Percentiles rank a stretch among this genome's conserved stretches.
Conservation (phyloP, 1,140 invertebrate genomes). For the Telenomus remus region DNA sequence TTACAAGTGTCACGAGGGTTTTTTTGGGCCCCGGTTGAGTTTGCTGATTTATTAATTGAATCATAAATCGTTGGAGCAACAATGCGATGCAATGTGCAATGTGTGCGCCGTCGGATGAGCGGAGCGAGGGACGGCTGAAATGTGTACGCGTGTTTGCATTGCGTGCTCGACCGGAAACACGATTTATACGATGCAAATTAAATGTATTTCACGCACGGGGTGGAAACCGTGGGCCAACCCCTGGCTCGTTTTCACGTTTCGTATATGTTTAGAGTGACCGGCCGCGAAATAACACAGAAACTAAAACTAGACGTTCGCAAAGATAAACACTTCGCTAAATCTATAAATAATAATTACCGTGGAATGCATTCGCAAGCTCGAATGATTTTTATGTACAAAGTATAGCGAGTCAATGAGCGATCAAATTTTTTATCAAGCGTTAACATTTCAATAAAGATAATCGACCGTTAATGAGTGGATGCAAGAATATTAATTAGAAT, state of each 20-base stretch:
- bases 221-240: constrained; percentile 43
- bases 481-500: constrained; percentile 50
- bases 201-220: constrained; percentile 63
- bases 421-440: constrained; percentile 5
- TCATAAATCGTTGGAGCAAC: constrained; percentile 70
- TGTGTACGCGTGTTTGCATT: constrained; percentile 70
- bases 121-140: constrained; percentile 61
- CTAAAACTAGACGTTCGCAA: neutral
- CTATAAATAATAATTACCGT: no score
- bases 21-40: constrained; percentile 33
- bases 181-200: constrained; percentile 75
- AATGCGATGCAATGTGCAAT: constrained; percentile 63
- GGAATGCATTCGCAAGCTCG: no score
- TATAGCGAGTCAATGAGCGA: no score
- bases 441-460: constrained; percentile 38
- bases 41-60: constrained; percentile 72
- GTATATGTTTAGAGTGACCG: constrained; percentile 39
- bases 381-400: no score
- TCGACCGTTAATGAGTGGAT: constrained; percentile 50
- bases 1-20: constrained; percentile 64
- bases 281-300: constrained; percentile 44
- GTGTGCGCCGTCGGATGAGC: constrained; percentile 45
- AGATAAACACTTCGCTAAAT: no score
- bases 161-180: constrained; percentile 73
- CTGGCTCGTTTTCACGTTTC: constrained; percentile 50